Evolutionary conservation across 2,797 vertebrate species (phyloP).

Genomic region (Leptodactylus fallax): DNA sequence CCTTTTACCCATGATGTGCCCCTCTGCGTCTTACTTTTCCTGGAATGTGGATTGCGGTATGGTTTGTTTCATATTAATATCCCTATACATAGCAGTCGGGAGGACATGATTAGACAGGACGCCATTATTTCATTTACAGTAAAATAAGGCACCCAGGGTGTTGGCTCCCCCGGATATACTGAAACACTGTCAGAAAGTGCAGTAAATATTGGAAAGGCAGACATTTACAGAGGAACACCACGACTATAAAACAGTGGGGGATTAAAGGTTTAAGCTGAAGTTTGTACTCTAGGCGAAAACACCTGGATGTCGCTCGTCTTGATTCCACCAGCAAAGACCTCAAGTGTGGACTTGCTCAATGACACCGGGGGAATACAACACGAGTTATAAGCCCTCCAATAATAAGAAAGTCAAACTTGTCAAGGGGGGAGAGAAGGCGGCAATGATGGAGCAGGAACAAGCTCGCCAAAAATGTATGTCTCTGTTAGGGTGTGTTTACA

Average conservation of each 20-base stretch:
- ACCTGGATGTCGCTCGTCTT: constrained; percentile 54
- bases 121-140: constrained; percentile 33
- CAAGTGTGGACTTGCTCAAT: constrained; percentile 51
- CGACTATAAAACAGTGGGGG: constrained; percentile 41
- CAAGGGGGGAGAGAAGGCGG: constrained; percentile 7
- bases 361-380: constrained; percentile 38
- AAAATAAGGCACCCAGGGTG: constrained; percentile 38
- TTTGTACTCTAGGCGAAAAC: constrained; percentile 52
- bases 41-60: neutral
- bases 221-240: constrained; percentile 50
- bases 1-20: neutral
- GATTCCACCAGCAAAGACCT: constrained; percentile 34
- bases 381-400: constrained; percentile 36
- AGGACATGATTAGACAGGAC: constrained; percentile 52
- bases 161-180: constrained; percentile 37
- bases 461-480: neutral
- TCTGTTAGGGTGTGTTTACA: neutral
- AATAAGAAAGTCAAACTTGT: constrained; percentile 36
- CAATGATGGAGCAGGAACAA: neutral
- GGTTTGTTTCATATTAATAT: constrained; percentile 8
- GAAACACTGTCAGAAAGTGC: constrained; percentile 22
- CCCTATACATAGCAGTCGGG: neutral
- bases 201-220: constrained; percentile 48
- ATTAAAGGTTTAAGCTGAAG: constrained; percentile 59
- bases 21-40: neutral